Evolutionary conservation across 2,113 vertebrate species (phyloP).

Genomic region (Phyllostomus hastatus): DNA sequence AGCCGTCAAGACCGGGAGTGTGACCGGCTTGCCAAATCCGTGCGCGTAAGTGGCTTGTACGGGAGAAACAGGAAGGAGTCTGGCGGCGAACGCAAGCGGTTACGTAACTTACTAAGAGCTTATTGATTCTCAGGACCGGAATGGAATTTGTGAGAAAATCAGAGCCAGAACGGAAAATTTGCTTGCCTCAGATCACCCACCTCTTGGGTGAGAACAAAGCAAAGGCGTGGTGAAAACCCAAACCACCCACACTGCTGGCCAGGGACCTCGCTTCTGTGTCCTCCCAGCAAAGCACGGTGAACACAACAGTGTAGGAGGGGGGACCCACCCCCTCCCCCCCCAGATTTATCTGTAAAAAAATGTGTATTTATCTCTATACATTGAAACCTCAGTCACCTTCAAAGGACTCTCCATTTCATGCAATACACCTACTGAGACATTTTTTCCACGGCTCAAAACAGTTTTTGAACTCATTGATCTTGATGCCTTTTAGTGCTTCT

Average conservation of each 20-base stretch:
- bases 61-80: neutral
- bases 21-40: neutral
- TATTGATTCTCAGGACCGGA: neutral
- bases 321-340: too few relatives aligned
- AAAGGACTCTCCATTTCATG: too few relatives aligned
- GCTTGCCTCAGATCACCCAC: fast-evolving
- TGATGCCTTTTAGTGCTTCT: too few relatives aligned
- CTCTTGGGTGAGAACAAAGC: neutral
- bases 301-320: too few relatives aligned
- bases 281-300: too few relatives aligned
- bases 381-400: too few relatives aligned
- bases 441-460: too few relatives aligned
- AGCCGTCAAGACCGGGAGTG: neutral
- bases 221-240: neutral
- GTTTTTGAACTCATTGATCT: too few relatives aligned
- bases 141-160: neutral
- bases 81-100: fast-evolving
- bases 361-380: too few relatives aligned
- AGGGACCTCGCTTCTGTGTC: neutral
- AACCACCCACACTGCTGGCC: fast-evolving
- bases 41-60: neutral
- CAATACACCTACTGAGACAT: too few relatives aligned
- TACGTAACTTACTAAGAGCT: fast-evolving
- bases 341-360: too few relatives aligned
- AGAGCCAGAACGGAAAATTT: neutral